A percentile compares a stretch with the other conserved stretches of the same genome.
phyloP scores from a whole-genome alignment of 2,888 invertebrate genomes.

The Sarcophaga rosellei region DNA sequence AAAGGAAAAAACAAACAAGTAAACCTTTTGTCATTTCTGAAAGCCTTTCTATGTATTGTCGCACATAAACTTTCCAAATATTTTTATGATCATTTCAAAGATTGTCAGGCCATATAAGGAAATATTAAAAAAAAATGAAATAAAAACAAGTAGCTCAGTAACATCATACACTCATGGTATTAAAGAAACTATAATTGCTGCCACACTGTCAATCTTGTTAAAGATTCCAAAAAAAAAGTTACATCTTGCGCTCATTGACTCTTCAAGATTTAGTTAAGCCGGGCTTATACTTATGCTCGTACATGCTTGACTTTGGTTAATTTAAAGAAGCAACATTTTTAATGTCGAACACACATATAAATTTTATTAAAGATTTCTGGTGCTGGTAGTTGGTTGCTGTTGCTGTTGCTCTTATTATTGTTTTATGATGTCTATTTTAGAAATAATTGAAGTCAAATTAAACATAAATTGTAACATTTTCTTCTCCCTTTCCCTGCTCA shows the following conservation, averaged over 20 bases:
- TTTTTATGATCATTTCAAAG: too few relatives aligned
- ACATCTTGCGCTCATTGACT: slow-evolving; percentile 61
- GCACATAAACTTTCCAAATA: too few relatives aligned
- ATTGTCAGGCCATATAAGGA: too few relatives aligned
- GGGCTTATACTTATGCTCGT: too few relatives aligned
- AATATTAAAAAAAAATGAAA: too few relatives aligned
- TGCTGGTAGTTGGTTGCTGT: neutral
- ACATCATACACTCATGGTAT: too few relatives aligned
- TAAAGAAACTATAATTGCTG: slow-evolving; percentile 34
- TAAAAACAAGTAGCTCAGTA: too few relatives aligned
- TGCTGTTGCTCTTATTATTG: neutral
- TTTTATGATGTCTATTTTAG: slow-evolving; percentile 21
- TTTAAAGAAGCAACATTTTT: neutral
- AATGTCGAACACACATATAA: slow-evolving; percentile 29
- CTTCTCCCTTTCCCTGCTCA: neutral
- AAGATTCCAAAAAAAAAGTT: neutral
- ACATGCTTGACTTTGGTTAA: too few relatives aligned
- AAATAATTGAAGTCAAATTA: slow-evolving; percentile 21
- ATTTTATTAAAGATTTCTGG: slow-evolving; percentile 36
- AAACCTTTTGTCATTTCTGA: too few relatives aligned
- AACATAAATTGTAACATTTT: slow-evolving; percentile 44
- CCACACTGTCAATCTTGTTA: slow-evolving; percentile 46
- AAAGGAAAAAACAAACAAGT: too few relatives aligned
- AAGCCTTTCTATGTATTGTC: too few relatives aligned
- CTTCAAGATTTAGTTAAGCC: slow-evolving; percentile 5